Percentiles rank a stretch among this genome's conserved stretches.
phyloP scores from a whole-genome alignment of 2,113 vertebrate species.

The Lota lota region DNA sequence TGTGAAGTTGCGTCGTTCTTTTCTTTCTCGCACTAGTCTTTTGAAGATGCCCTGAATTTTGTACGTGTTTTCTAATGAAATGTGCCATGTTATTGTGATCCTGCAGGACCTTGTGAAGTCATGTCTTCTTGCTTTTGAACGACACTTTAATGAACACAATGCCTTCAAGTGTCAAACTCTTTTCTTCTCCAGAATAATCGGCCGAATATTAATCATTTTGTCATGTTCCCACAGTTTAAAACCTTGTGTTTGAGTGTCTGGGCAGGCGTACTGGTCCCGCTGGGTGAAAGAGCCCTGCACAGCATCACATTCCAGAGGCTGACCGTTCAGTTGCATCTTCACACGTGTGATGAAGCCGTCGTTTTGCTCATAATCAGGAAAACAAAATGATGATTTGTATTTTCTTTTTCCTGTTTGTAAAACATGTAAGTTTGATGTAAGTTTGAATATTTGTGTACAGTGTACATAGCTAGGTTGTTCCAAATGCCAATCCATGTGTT shows the following conservation, averaged over 20 bases:
- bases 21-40: slow-evolving; percentile 27
- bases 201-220: neutral
- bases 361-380: too few relatives aligned
- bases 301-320: too few relatives aligned
- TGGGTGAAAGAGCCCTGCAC: neutral
- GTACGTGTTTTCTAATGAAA: neutral
- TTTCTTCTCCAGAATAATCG: neutral
- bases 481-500: slow-evolving; percentile 67
- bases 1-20: neutral
- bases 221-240: neutral
- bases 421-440: slow-evolving; percentile 66
- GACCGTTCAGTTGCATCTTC: too few relatives aligned
- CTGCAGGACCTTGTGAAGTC: slow-evolving; percentile 1
- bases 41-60: neutral
- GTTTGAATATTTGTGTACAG: slow-evolving; percentile 86
- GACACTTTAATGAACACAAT: slow-evolving; percentile 2
- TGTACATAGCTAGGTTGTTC: slow-evolving; percentile 87
- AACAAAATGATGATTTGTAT: too few relatives aligned
- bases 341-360: too few relatives aligned
- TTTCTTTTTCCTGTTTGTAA: neutral
- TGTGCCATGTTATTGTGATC: slow-evolving; percentile 12
- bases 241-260: neutral
- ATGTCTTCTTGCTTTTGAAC: neutral
- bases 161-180: neutral
- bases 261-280: neutral